Percentiles rank a stretch among this genome's conserved stretches.
These are phyloP conservation scores for Orthonyx spaldingii DNA, from an alignment of 2,113 vertebrate genomes.

Conservation along the genomic window DNA sequence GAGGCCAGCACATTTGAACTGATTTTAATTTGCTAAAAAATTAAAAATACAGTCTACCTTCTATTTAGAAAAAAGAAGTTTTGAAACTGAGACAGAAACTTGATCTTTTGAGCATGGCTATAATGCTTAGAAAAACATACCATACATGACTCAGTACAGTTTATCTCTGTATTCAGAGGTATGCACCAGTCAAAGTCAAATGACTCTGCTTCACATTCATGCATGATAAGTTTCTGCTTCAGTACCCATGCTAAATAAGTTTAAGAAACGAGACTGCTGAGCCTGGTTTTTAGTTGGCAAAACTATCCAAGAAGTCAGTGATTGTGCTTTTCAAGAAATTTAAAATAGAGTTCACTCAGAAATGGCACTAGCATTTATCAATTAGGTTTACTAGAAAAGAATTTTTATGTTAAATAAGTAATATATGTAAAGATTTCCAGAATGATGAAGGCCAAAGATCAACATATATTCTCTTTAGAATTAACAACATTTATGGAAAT, in stretches of 20 bases:
- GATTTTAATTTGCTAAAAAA: constrained; percentile 42
- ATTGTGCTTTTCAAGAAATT: not conserved
- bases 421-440: not conserved
- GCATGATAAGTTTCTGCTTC: constrained; percentile 15
- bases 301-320: not conserved
- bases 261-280: not conserved
- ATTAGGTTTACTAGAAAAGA: not conserved
- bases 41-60: constrained; percentile 19
- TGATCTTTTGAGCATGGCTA: not conserved
- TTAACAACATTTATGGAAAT: not conserved
- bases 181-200: constrained; percentile 12
- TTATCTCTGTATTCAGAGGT: constrained; percentile 31
- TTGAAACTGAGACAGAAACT: constrained; percentile 51
- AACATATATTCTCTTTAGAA: not conserved
- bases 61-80: constrained; percentile 14
- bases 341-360: not conserved
- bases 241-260: not conserved
- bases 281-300: not conserved
- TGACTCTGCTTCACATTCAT: not conserved
- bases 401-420: not conserved
- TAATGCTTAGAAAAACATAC: constrained; percentile 52
- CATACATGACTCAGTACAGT: constrained; percentile 7
- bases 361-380: not conserved
- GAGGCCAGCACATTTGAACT: not conserved
- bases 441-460: not conserved